Evolutionary conservation across 2,113 vertebrate genomes (phyloP).

Genomic region (Ictalurus furcatus): DNA sequence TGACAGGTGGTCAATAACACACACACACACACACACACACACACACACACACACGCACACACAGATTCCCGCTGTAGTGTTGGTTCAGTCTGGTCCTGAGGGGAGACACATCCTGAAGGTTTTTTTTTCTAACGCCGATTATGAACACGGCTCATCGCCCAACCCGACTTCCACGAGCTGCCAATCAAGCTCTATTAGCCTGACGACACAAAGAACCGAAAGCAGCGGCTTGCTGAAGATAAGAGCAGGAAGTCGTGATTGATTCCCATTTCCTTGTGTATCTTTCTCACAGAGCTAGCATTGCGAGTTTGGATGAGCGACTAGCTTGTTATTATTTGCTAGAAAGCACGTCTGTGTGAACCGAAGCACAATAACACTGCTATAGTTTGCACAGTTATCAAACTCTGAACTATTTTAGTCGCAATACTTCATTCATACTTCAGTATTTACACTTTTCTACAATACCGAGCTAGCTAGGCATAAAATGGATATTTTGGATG

Average conservation of each 20-base stretch:
- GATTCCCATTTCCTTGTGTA: slow-evolving; percentile 18
- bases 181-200: slow-evolving; percentile 13
- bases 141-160: slow-evolving; percentile 1
- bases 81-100: slow-evolving; percentile 15
- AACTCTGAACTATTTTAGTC: not conserved
- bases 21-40: slow-evolving; percentile 9
- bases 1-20: slow-evolving; percentile 19
- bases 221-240: slow-evolving; percentile 15
- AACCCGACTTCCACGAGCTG: slow-evolving; percentile 4
- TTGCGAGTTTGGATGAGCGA: not conserved
- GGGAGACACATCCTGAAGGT: slow-evolving; percentile 30
- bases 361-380: not conserved
- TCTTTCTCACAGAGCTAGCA: not conserved
- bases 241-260: slow-evolving; percentile 37
- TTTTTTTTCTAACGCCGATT: not conserved
- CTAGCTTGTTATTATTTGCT: not conserved
- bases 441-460: not conserved
- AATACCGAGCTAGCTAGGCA: no score
- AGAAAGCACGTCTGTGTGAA: not conserved
- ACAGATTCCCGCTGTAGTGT: not conserved
- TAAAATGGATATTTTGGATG: no score
- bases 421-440: not conserved
- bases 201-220: slow-evolving; percentile 13
- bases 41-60: slow-evolving; percentile 21
- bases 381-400: not conserved